phyloP scores from a whole-genome alignment of 2,797 vertebrate genomes.

The Cynodonichthys magdalenae region DNA sequence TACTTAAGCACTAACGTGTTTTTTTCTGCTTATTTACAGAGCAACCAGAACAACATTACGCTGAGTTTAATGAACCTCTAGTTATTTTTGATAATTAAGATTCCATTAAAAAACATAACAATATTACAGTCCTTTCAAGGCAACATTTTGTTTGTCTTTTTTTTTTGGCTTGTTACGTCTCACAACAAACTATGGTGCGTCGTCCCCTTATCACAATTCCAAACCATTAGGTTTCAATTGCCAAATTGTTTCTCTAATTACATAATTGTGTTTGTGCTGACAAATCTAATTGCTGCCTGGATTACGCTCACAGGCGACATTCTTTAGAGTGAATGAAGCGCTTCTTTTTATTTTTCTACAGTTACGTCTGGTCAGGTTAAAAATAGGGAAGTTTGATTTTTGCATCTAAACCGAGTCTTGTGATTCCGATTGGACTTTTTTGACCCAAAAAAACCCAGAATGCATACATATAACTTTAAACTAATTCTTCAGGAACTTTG shows the following conservation, averaged over 20 bases:
- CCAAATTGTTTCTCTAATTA: slow-evolving; percentile 27
- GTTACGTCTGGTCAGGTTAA: slow-evolving; percentile 18
- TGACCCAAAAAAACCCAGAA: not conserved
- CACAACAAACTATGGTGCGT: not conserved
- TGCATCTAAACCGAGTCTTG: slow-evolving; percentile 4
- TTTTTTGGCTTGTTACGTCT: not conserved
- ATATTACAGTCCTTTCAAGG: slow-evolving; percentile 6
- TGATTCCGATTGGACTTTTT: slow-evolving; percentile 4
- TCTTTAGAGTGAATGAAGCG: slow-evolving; percentile 17
- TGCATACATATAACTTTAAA: not conserved
- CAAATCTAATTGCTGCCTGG: slow-evolving; percentile 29
- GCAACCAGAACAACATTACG: not conserved
- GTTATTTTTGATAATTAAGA: not conserved
- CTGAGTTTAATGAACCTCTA: not conserved
- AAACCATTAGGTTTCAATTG: slow-evolving; percentile 26
- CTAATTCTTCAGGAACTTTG: too few relatives aligned
- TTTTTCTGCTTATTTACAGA: not conserved
- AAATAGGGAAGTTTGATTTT: slow-evolving; percentile 12
- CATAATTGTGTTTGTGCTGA: slow-evolving; percentile 22
- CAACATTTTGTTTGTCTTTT: not conserved
- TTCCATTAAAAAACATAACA: not conserved
- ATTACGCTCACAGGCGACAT: slow-evolving; percentile 25
- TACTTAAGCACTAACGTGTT: not conserved
- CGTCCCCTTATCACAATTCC: slow-evolving; percentile 12
- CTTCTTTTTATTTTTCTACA: slow-evolving; percentile 11